Evolutionary conservation across 2,888 invertebrate species (phyloP), one percentile per base, ranked within the genome.

Genomic region (Epistrophe eligans): DNA sequence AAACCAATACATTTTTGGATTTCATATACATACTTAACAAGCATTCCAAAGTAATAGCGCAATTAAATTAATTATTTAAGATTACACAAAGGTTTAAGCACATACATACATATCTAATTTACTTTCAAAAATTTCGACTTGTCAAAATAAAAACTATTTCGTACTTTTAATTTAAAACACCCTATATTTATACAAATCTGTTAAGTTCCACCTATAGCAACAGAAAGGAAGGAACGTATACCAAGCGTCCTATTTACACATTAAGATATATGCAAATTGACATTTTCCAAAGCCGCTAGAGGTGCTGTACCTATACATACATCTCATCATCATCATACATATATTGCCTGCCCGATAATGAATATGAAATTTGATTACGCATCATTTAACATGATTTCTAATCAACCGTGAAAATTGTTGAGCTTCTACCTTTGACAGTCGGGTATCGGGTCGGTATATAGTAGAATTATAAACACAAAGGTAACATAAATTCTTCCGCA

Each of bases 331-430:
- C 24, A 24, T n/a, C n/a, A n/a, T n/a, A n/a, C n/a, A n/a, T n/a
- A n/a, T n/a, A 32, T 52, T 32, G 28, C 28, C 28, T 32, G 28
- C 28, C 71, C 64, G 77, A 76, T 85, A 77, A 85, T 85, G 79
- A 82, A 82, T 79, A 74, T 82, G 70, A 72, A 82, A 71, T 79
- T 72, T 60, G 50, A 60, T 83, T 57, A 76, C 87, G 35, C 72
- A 87, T 82, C 79, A 83, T 76, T 87, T 79, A 72, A 82, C 67
- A 77, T 72, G 83, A 67, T 79, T 87, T 76, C 87, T 76, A 87
- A 87, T 87, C 87, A 83, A 55, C 71, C 72, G 83, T 83, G 72
- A 83, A 87, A 79, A 83, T 87, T 87, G 55, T 87, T 79, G 82
- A 82, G 66, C 79, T 87, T 83, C 87, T 45, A 87, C 79, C 83